A percentile compares a stretch with the other conserved stretches of the same genome.
phyloP scores from a whole-genome alignment of 2,888 invertebrate genomes.

The Meliscaeva auricollis region DNA sequence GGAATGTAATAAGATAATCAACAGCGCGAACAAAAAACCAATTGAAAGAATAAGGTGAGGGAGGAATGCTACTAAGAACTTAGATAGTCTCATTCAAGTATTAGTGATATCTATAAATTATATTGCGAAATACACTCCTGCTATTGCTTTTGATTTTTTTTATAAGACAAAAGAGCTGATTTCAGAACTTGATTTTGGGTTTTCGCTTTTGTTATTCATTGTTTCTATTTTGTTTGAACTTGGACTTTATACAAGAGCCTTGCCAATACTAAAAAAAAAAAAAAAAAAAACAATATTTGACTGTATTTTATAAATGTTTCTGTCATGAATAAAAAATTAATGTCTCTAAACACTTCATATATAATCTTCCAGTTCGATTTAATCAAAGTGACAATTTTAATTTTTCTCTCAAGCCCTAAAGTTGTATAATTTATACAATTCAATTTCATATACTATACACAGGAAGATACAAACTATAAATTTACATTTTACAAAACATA shows the following conservation, averaged over 20 bases:
- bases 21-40: background rate
- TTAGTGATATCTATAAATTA: background rate
- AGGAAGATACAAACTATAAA: constrained; percentile 3
- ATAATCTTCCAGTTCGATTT: background rate
- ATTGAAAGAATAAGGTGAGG: constrained; percentile 43
- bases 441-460: background rate
- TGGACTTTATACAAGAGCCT: background rate
- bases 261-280: too few species aligned
- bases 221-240: background rate
- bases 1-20: constrained; percentile 65
- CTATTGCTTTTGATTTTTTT: background rate
- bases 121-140: too few species aligned
- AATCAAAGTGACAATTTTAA: background rate
- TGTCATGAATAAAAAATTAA: background rate
- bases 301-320: background rate
- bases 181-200: background rate
- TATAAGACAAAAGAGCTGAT: constrained; percentile 28
- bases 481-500: constrained; percentile 13
- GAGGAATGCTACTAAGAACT: background rate
- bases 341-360: constrained; percentile 3
- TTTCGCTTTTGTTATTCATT: background rate
- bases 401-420: background rate
- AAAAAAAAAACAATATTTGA: background rate
- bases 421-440: constrained; percentile 20
- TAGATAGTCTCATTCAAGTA: background rate